Base-by-base conservation (phyloP, 2,797 vertebrate genomes). In the Chelonia mydas region DNA sequence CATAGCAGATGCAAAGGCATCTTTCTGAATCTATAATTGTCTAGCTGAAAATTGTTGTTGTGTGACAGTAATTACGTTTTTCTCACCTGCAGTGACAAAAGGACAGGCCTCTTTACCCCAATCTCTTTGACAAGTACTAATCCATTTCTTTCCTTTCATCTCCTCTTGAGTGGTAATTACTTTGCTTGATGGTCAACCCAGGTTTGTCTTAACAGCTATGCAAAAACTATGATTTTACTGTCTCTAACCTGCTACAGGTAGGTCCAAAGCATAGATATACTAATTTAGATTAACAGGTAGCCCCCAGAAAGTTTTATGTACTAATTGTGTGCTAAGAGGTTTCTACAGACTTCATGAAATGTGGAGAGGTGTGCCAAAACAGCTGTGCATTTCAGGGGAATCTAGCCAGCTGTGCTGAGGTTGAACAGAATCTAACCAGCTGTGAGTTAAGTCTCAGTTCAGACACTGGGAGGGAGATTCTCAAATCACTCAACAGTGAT, bases 221-320 rank as follows among this genome's bases (percentile, higher is more conserved):
- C 93, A 93, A 98, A 97, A 96, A 11, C 94, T 90, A 88, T 82
- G 13, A 89, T 93, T 97, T 93, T 97, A 87, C 96, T 96, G 28
- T 98, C 57, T 97, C 95, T 96, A 91, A 96, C 84, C 84, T 97
- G 80, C 96, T 97, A 93, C 94, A 96, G 89, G 93, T 97, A 96
- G 85, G 91, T 94, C 82, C 93, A 87, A 95, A 97, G 90, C 53
- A 25, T n/a, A 95, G 95, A 80, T 80, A 33, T 83, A 47, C 86
- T 54, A 88, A 92, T 94, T 88, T 41, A 97, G 84, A 76, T 72
- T 91, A 90, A 96, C 83, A 86, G 91, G 76, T 86, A 94, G 91
- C 19, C 81, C 7, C 93, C 85, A 83, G 57, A 84, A 50, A 68
- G 53, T 27, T 13, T 0, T 41, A 3, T 19, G 3, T 61, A 27